Conservation (phyloP, 1,140 invertebrate species). For the Bathynomus jamesi region DNA sequence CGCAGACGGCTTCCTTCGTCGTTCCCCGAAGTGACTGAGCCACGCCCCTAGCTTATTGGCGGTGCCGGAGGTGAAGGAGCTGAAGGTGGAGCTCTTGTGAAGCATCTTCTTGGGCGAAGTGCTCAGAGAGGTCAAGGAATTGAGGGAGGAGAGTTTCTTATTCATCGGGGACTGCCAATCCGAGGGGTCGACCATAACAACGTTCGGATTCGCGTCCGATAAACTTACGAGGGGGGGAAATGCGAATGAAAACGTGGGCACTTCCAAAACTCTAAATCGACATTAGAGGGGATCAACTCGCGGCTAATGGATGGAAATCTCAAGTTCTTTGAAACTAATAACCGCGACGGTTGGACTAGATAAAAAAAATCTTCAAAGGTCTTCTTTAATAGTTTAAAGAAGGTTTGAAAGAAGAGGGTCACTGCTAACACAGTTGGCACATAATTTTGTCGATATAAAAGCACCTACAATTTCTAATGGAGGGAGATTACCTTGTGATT, state of each 20-base stretch:
- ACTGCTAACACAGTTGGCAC: too few species aligned
- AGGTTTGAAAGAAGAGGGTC: too few species aligned
- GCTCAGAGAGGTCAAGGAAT: not conserved
- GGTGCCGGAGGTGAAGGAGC: conserved; percentile 45
- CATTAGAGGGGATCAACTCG: too few species aligned
- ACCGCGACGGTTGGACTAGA: too few species aligned
- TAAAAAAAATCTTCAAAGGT: too few species aligned
- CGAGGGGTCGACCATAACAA: not conserved
- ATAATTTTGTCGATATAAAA: too few species aligned
- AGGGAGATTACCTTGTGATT: not conserved
- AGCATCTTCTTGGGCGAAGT: conserved; percentile 40
- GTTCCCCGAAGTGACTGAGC: conserved; percentile 46
- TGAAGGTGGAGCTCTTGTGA: conserved; percentile 49
- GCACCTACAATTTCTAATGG: not conserved
- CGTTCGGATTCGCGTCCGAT: not conserved
- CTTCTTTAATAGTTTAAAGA: too few species aligned
- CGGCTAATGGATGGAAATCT: too few species aligned
- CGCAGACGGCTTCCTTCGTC: conserved; percentile 42
- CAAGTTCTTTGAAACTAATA: too few species aligned
- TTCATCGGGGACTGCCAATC: not conserved
- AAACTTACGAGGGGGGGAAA: too few species aligned
- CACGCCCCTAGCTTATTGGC: conserved; percentile 46
- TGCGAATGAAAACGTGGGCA: too few species aligned
- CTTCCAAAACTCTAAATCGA: too few species aligned
- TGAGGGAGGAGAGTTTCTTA: not conserved